phyloP scores from a whole-genome alignment of 2,888 invertebrate genomes.

The Schrankia costaestrigalis region DNA sequence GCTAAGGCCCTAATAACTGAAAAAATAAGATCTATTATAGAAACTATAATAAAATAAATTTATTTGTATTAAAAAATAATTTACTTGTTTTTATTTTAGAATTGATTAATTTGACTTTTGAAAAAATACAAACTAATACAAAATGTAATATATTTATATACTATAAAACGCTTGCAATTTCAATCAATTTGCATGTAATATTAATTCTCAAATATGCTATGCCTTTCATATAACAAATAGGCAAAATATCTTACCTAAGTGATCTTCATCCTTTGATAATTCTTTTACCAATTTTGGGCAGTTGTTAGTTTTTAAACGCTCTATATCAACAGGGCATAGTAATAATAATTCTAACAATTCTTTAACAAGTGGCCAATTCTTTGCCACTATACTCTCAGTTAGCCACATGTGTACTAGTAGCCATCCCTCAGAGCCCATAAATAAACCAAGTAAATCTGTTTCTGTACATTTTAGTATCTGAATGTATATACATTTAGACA shows the following conservation, averaged over 20 bases:
- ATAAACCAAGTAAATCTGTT: slow-evolving; percentile 90
- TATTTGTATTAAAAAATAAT: background rate
- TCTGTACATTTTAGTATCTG: slow-evolving; percentile 94
- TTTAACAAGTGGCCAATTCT: slow-evolving; percentile 92
- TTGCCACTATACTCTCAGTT: slow-evolving; percentile 89
- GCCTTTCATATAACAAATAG: background rate
- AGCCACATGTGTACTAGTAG: slow-evolving; percentile 94
- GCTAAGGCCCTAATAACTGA: slow-evolving; percentile 89
- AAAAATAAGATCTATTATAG: slow-evolving; percentile 24
- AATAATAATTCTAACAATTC: slow-evolving; percentile 92
- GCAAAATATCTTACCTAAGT: slow-evolving; percentile 82
- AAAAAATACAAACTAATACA: too few relatives aligned
- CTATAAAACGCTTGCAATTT: too few relatives aligned
- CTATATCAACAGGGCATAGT: slow-evolving; percentile 94
- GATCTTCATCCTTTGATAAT: slow-evolving; percentile 89
- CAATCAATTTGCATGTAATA: background rate
- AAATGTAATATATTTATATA: too few relatives aligned
- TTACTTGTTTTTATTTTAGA: background rate
- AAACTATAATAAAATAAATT: background rate
- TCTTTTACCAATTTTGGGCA: slow-evolving; percentile 95
- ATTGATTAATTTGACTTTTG: too few relatives aligned
- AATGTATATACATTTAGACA: slow-evolving; percentile 96
- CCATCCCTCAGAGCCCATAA: slow-evolving; percentile 97
- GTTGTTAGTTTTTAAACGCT: slow-evolving; percentile 93
- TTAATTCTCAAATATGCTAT: background rate